These are phyloP conservation scores for Phortica magna DNA, from an alignment of 2,888 invertebrate species.

Conservation along the genomic window DNA sequence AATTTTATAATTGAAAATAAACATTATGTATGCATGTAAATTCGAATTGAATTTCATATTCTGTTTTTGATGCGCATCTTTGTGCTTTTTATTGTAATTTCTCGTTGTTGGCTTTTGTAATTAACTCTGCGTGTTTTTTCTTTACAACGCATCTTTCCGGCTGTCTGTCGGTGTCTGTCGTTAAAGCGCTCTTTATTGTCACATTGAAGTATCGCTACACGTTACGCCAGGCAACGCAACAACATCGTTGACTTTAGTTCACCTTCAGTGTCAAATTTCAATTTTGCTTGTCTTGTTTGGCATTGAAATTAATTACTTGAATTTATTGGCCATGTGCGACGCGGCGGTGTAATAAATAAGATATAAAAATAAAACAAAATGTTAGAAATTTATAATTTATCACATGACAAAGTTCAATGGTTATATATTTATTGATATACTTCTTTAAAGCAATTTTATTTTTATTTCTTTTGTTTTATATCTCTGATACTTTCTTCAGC, in stretches of 20 bases:
- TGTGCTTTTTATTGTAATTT: conserved; percentile 5
- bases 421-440: no score
- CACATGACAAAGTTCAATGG: no score
- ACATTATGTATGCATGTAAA: conserved; percentile 47
- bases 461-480: conserved; percentile 41
- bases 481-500: conserved; percentile 38
- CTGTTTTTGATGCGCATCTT: neutral
- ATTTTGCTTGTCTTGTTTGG: conserved; percentile 29
- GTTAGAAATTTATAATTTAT: no score
- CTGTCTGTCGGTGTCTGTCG: conserved; percentile 29
- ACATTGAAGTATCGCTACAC: conserved; percentile 11
- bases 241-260: conserved; percentile 37
- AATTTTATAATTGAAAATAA: conserved; percentile 65
- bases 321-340: conserved; percentile 3
- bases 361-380: no score
- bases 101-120: neutral
- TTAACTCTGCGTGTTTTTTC: neutral
- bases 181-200: conserved; percentile 29
- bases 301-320: neutral
- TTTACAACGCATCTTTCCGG: neutral
- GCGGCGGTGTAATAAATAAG: neutral
- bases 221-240: neutral
- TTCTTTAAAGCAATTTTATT: neutral
- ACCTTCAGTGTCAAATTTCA: conserved; percentile 44
- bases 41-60: conserved; percentile 44